Conservation (phyloP, 2,113 vertebrate species). For the Dasyprocta punctata region DNA sequence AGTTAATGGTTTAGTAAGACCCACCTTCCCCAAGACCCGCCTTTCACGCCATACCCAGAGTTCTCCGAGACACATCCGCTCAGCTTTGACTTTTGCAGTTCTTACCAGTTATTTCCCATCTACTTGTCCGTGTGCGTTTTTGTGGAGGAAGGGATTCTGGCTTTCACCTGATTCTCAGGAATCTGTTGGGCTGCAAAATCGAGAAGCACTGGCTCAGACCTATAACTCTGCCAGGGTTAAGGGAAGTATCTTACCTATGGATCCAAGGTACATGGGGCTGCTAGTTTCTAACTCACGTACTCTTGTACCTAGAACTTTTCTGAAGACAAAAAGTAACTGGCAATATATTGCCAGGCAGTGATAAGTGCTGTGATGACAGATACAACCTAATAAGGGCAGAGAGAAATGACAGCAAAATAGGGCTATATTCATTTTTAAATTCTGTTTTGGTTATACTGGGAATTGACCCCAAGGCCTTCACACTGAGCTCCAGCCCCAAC, state of each 20-base stretch:
- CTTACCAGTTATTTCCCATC: background rate
- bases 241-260: background rate
- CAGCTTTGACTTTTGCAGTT: background rate
- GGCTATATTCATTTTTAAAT: background rate
- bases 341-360: background rate
- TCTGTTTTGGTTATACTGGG: background rate
- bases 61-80: background rate
- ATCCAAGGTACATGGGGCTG: background rate
- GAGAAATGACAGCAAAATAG: background rate
- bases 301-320: background rate
- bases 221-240: background rate
- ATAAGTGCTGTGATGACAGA: background rate
- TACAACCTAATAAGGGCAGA: background rate
- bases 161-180: background rate
- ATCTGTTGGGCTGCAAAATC: slow-evolving; percentile 31
- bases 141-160: background rate
- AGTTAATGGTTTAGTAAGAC: background rate
- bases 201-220: background rate
- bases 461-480: background rate
- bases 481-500: background rate
- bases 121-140: background rate
- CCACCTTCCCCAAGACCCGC: background rate
- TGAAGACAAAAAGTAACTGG: background rate
- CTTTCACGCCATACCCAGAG: background rate
- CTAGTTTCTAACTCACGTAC: background rate